phyloP scores from a whole-genome alignment of 2,797 vertebrate species.

The Iguana delicatissima region DNA sequence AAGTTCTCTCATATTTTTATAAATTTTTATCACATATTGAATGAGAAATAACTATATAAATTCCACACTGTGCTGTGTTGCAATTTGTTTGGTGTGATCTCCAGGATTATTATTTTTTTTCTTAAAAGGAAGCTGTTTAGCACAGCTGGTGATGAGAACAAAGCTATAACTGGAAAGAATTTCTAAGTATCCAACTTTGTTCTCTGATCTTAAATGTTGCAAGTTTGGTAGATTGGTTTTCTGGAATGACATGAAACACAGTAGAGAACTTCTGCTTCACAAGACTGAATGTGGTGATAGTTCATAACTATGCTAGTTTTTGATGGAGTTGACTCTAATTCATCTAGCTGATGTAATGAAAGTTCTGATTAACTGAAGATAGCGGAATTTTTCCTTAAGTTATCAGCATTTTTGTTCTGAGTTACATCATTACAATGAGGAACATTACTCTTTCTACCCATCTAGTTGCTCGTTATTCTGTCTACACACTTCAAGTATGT shows the following conservation, averaged over 20 bases:
- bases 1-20: rapidly evolving
- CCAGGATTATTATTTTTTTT: conserved; percentile 15
- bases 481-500: not conserved
- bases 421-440: not conserved
- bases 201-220: not conserved
- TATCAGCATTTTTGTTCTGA: not conserved
- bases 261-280: not conserved
- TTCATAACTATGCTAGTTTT: not conserved
- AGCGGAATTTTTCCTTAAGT: not conserved
- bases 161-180: not conserved
- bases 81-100: conserved; percentile 2
- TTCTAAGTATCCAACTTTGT: conserved; percentile 9
- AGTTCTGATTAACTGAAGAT: not conserved
- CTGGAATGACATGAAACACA: not conserved
- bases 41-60: not conserved
- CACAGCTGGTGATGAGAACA: not conserved
- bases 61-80: rapidly evolving
- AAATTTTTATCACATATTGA: not conserved
- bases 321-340: not conserved
- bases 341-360: not conserved
- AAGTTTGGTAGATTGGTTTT: not conserved
- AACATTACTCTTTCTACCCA: not conserved
- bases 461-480: not conserved
- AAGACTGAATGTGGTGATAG: not conserved
- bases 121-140: conserved; percentile 7